Base-by-base conservation (phyloP, 2,888 invertebrate species). In the Catocala nupta region DNA sequence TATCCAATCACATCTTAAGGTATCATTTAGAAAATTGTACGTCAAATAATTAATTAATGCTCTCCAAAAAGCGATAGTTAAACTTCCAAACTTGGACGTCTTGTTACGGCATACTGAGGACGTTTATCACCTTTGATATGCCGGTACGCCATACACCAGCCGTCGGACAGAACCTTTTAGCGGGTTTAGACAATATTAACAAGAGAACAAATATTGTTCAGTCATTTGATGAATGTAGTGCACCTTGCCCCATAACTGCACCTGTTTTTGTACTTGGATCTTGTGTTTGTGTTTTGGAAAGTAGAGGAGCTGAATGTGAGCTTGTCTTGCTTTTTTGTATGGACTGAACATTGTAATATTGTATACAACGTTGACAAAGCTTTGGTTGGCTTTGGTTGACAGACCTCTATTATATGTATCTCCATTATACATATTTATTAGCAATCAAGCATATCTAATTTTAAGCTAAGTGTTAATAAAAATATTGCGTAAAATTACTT, bases 51-150 rank as follows among this genome's bases (percentile, higher is more conserved):
- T 39, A 39, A 39, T 7, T 9, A 3, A 39, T 39, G 6, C 9
- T 1, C 36, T 39, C 36, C 36, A 39, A 7, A 39, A 39, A 8
- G 0, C 13, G 5, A 13, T 47, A 7, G 9, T 47, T 25, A 10
- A 25, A 55, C 10, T 8, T 43, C 6, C 13, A 12, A 11, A 49
- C 56, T 51, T 44, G 43, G 25, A 5, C 57, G 43, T 59, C 62
- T 63, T 49, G 25, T 55, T 58, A 50, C 11, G 34, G 54, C 49
- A 61, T 54, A 50, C 49, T 60, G 50, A 59, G 62, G 57, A 63
- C 62, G 53, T 71, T 68, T 66, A 63, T 69, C 68, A 62, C 61
- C 68, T 70, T 74, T 73, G 77, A 73, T 67, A 68, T 71, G 57
- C 75, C 72, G 70, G 12, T 33, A 39, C 48, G 59, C 5, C 52